Percentiles rank a stretch among this genome's conserved stretches.
Evolutionary conservation across 2,797 vertebrate species (phyloP).

Genomic region (Champsocephalus esox): DNA sequence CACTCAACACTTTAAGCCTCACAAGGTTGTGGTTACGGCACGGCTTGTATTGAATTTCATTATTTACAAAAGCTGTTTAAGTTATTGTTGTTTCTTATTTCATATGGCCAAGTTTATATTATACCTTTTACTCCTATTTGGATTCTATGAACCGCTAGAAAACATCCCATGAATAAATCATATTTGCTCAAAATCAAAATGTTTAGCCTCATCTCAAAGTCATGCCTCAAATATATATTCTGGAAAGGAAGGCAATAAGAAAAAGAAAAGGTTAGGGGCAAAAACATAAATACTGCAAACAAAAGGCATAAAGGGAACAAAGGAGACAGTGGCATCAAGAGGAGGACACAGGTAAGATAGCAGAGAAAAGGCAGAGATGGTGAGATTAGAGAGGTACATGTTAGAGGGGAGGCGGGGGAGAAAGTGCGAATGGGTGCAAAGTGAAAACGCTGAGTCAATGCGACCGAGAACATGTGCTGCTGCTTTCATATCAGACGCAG

Average conservation of each 20-base stretch:
- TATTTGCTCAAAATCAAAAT: constrained; percentile 42
- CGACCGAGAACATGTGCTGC: constrained; percentile 47
- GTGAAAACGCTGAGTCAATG: constrained; percentile 69
- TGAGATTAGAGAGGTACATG: constrained; percentile 42
- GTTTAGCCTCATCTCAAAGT: constrained; percentile 42
- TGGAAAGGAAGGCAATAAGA: constrained; percentile 10
- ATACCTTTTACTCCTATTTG: constrained; percentile 45
- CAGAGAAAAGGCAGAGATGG: constrained; percentile 24
- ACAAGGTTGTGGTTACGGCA: constrained; percentile 1
- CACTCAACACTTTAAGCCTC: constrained; percentile 4
- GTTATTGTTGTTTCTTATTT: constrained; percentile 36
- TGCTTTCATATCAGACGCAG: constrained; percentile 69
- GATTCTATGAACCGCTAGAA: constrained; percentile 15
- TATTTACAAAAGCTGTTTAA: constrained; percentile 15
- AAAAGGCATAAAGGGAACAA: constrained; percentile 13
- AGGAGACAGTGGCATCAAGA: constrained; percentile 3
- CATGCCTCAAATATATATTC: constrained; percentile 27
- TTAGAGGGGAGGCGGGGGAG: constrained; percentile 19
- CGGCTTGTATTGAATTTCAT: constrained; percentile 13
- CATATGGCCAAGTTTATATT: constrained; percentile 14
- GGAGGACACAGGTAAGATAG: constrained; percentile 20
- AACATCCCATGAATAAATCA: constrained; percentile 54
- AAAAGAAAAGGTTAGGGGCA: constrained; percentile 3
- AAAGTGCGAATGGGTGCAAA: constrained; percentile 47
- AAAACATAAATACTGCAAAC: constrained; percentile 12